Evolutionary conservation across 2,113 vertebrate species (phyloP).

Genomic region (Pagrus major): DNA sequence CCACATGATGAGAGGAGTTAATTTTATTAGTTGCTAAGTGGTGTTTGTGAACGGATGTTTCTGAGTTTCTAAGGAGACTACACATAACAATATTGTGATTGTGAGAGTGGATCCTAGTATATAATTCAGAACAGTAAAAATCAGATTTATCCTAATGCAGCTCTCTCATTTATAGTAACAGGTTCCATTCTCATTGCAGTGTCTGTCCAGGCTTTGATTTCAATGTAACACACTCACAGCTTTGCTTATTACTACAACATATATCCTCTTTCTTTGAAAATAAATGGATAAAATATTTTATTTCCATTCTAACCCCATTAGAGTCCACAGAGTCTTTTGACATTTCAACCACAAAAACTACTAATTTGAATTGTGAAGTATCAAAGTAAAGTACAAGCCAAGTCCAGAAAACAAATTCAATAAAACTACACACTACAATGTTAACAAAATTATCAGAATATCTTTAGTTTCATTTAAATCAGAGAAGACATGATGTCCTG

Average conservation of each 20-base stretch:
- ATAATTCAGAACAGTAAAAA: neutral
- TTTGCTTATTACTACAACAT: neutral
- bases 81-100: neutral
- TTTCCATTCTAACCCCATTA: too few species aligned
- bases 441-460: too few species aligned
- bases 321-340: too few species aligned
- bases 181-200: neutral
- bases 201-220: neutral
- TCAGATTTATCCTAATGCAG: neutral
- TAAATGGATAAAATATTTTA: too few species aligned
- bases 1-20: conserved; percentile 19
- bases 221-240: neutral
- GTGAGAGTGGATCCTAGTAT: neutral
- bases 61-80: conserved; percentile 5
- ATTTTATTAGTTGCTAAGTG: conserved; percentile 31
- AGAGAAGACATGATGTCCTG: neutral
- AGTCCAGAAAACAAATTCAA: too few species aligned
- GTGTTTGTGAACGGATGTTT: conserved; percentile 20
- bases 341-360: too few species aligned
- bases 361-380: too few species aligned
- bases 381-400: too few species aligned
- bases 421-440: too few species aligned
- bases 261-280: too few species aligned
- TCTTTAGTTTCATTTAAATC: neutral
- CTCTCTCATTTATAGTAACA: neutral